Evolutionary conservation across 2,113 vertebrate genomes (phyloP).

Genomic region (Tupaia tana): DNA sequence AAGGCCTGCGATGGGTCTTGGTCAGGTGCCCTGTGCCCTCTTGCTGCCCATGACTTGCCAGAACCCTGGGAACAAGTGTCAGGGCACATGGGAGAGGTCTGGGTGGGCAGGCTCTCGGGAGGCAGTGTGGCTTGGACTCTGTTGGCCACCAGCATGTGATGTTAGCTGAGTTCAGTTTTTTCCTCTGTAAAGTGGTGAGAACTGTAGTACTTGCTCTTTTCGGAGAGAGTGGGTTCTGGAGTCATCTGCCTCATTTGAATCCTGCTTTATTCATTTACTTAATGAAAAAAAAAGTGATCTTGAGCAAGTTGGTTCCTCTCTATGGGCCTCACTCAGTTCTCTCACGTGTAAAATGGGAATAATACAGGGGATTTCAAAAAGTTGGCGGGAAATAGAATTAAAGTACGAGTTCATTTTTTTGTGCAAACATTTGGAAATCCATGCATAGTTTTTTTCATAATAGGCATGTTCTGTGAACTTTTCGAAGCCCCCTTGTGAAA

Average conservation of each 20-base stretch:
- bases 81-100: neutral
- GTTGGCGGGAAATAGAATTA: no score
- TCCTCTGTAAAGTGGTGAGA: neutral
- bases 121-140: neutral
- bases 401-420: no score
- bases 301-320: neutral
- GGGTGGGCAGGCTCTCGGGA: neutral
- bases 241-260: neutral
- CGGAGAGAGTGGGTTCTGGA: neutral
- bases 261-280: slow-evolving; percentile 1
- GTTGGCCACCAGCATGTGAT: neutral
- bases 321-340: neutral
- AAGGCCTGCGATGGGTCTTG: neutral
- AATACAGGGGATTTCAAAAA: no score
- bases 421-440: no score
- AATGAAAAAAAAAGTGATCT: slow-evolving; percentile 5
- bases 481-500: neutral
- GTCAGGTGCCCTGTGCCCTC: neutral
- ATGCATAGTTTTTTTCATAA: no score
- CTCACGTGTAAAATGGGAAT: neutral
- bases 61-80: neutral
- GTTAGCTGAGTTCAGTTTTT: neutral
- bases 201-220: neutral
- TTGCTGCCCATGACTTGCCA: neutral
- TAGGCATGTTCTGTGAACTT: no score